phyloP scores from a whole-genome alignment of 2,797 vertebrate genomes.

The Psittacula echo region DNA sequence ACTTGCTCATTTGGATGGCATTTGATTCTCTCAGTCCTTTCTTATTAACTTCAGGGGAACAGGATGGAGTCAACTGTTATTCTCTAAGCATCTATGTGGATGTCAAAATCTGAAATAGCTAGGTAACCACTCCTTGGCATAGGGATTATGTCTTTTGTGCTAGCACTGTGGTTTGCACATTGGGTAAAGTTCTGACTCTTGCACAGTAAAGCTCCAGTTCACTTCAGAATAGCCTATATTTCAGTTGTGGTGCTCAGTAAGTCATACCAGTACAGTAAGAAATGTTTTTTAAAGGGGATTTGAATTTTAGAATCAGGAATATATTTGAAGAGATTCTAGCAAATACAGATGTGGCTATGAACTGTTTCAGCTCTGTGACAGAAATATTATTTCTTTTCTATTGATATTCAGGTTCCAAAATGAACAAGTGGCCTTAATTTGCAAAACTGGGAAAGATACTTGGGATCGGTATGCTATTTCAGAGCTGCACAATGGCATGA shows the following conservation, averaged over 20 bases:
- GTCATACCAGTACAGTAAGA: neutral
- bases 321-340: neutral
- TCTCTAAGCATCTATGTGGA: neutral
- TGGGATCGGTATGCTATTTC: conserved; percentile 82
- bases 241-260: neutral
- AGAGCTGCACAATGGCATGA: conserved; percentile 39
- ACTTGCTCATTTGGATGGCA: neutral
- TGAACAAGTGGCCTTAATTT: conserved; percentile 83
- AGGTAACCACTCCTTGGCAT: neutral
- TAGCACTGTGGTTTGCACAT: neutral
- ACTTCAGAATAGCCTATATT: neutral
- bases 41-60: neutral
- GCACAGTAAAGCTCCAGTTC: neutral
- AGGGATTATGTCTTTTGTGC: neutral
- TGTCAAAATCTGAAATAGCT: neutral
- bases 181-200: neutral
- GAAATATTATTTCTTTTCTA: conserved; percentile 65
- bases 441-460: conserved; percentile 85
- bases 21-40: neutral
- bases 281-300: neutral
- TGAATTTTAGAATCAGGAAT: neutral
- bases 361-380: conserved; percentile 42
- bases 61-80: neutral
- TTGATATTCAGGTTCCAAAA: conserved; percentile 83
- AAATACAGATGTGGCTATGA: neutral